Conservation (phyloP, 2,888 invertebrate species). For the Amphipoea oculea region DNA sequence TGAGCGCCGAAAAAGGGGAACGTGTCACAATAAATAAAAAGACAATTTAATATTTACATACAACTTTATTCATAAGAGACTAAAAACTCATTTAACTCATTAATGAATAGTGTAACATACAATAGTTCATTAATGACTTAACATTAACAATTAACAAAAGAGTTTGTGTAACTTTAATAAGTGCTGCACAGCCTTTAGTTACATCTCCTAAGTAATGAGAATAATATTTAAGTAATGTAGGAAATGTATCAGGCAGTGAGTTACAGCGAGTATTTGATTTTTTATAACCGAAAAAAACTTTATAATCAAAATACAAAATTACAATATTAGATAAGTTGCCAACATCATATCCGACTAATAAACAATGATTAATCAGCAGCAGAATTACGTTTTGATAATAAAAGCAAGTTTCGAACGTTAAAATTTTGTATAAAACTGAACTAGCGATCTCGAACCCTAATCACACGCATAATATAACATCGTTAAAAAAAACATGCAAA, state of each 20-base stretch:
- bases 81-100: slow-evolving; percentile 51
- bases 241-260: slow-evolving; percentile 38
- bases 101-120: slow-evolving; percentile 43
- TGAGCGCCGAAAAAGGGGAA: too few relatives aligned
- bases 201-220: slow-evolving; percentile 46
- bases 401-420: slow-evolving; percentile 16
- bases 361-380: slow-evolving; percentile 24
- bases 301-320: slow-evolving; percentile 20
- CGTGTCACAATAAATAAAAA: slow-evolving; percentile 40
- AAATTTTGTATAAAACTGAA: background rate
- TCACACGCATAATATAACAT: slow-evolving; percentile 24
- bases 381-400: slow-evolving; percentile 18
- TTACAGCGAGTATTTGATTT: slow-evolving; percentile 48
- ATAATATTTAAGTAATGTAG: slow-evolving; percentile 21
- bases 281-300: slow-evolving; percentile 7
- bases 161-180: slow-evolving; percentile 64
- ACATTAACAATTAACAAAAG: slow-evolving; percentile 55
- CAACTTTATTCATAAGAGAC: slow-evolving; percentile 63
- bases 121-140: slow-evolving; percentile 52
- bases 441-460: slow-evolving; percentile 14
- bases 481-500: slow-evolving; percentile 59
- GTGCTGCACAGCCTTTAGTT: slow-evolving; percentile 67
- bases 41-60: slow-evolving; percentile 50
- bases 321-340: slow-evolving; percentile 5
- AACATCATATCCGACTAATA: slow-evolving; percentile 19